Base-by-base conservation (phyloP, 2,797 vertebrate species). In the Epinephelus malabaricus region DNA sequence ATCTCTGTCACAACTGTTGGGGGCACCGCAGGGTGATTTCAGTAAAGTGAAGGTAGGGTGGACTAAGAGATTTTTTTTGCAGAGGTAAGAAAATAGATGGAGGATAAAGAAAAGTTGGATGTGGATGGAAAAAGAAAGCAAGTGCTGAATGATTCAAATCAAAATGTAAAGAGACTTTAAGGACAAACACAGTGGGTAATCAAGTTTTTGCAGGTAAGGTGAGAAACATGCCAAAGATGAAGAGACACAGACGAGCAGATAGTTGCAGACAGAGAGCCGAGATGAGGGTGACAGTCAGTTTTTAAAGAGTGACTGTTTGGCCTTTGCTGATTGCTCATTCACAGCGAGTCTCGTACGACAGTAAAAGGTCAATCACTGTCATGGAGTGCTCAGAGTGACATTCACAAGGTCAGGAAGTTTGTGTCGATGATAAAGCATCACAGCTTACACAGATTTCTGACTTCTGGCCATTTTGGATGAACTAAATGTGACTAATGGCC, bases 351-450 rank as follows among this genome's bases (percentile, higher is more conserved):
- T 49, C 19, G 50, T 12, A 15, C 59, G 60, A 67, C 5, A 34
- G 59, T 15, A 45, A 79, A 76, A 80, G 71, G 79, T 72, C 70
- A 58, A 11, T 55, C 13, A 21, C 34, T 73, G 79, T 66, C 49
- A 25, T 4, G 27, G 47, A 18, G 62, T n/a, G 6, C 34, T 19
- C 12, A 47, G 4, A 46, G 34, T 56, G 47, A 84, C 76, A 45
- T 79, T 80, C 46, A 59, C 54, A 68, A 73, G 75, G 76, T 81
- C 81, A 55, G 18, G 50, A 76, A n/a, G 68, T 70, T 73, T 75
- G 23, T 38, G 65, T 27, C 15, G 56, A 49, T 30, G 51, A 76
- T 54, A 46, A 77, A 43, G 43, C 73, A 61, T 75, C 14, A 8
- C 34, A 21, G 51, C 59, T 66, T 65, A 47, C 27, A 78, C 61